Conservation (phyloP, 2,797 vertebrate genomes). For the Aplochiton taeniatus region DNA sequence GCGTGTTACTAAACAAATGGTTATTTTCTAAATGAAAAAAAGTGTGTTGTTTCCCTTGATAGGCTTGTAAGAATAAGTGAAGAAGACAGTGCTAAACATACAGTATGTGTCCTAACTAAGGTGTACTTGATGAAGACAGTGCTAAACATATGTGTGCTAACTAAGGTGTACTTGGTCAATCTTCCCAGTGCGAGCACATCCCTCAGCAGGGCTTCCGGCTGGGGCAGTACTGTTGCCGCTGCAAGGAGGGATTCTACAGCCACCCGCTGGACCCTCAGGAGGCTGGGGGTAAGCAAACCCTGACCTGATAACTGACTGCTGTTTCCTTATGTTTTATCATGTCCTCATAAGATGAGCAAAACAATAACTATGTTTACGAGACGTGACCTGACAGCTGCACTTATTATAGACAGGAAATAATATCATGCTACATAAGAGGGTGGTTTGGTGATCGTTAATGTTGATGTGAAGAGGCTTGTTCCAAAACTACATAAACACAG, state of each 20-base stretch:
- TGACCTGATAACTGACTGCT: not conserved
- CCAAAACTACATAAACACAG: too few relatives aligned
- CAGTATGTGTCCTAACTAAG: not conserved
- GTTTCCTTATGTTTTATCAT: not conserved
- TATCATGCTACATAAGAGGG: too few relatives aligned
- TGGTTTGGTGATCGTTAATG: too few relatives aligned
- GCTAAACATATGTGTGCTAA: not conserved
- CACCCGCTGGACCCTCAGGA: constrained; percentile 34
- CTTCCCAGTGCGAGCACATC: constrained; percentile 82
- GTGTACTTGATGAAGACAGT: not conserved
- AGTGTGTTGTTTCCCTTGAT: too few relatives aligned
- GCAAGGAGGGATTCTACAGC: constrained; percentile 87
- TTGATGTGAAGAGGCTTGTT: too few relatives aligned
- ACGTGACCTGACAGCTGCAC: too few relatives aligned
- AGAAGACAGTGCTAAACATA: not conserved
- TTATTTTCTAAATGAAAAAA: too few relatives aligned
- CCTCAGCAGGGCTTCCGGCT: constrained; percentile 82
- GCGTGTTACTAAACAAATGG: too few relatives aligned
- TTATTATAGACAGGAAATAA: too few relatives aligned
- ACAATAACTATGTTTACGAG: too few relatives aligned
- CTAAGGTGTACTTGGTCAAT: not conserved
- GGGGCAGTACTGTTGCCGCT: constrained; percentile 88
- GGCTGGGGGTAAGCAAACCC: constrained; percentile 45
- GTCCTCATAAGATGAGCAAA: not conserved
- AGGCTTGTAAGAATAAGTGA: not conserved